These are phyloP conservation scores for Phaedon cochleariae DNA, from an alignment of 2,888 invertebrate species.

Conservation along the genomic window DNA sequence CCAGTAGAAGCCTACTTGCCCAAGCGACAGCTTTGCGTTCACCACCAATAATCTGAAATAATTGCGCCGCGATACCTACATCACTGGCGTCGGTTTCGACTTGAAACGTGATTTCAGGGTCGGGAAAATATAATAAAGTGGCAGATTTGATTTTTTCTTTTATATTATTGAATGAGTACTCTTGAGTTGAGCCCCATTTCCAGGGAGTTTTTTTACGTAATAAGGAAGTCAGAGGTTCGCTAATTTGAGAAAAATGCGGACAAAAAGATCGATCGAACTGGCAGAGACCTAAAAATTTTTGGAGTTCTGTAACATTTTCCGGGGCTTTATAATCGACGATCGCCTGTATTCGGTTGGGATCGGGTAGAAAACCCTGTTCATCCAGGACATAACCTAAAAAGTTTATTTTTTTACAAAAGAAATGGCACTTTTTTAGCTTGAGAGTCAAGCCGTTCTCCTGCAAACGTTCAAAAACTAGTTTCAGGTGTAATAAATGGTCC, in stretches of 20 bases:
- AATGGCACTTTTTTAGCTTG: constrained; percentile 18
- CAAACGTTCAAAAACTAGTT: constrained; percentile 13
- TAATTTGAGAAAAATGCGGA: constrained; percentile 10
- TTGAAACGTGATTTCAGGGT: constrained; percentile 1
- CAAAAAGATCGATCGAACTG: constrained; percentile 24
- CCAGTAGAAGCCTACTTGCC: constrained; percentile 16
- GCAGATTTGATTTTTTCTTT: constrained; percentile 7
- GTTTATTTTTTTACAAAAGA: neutral
- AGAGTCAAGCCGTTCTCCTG: constrained; percentile 9
- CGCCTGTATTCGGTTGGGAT: constrained; percentile 13
- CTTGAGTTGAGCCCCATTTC: constrained; percentile 17
- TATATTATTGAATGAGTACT: constrained; percentile 9
- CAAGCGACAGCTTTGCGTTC: neutral
- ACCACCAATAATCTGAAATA: neutral
- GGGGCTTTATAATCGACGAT: constrained; percentile 23
- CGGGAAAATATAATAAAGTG: constrained; percentile 1
- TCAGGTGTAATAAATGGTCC: constrained; percentile 6
- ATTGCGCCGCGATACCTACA: constrained; percentile 3
- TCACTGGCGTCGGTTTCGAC: constrained; percentile 14
- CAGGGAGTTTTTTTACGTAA: constrained; percentile 14
- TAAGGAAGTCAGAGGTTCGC: neutral
- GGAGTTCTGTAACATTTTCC: constrained; percentile 17
- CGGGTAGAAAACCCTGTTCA: constrained; percentile 5
- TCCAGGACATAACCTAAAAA: constrained; percentile 17
- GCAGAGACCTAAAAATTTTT: constrained; percentile 18